phyloP scores from a whole-genome alignment of 2,888 invertebrate species.

The Ceriagrion tenellum region DNA sequence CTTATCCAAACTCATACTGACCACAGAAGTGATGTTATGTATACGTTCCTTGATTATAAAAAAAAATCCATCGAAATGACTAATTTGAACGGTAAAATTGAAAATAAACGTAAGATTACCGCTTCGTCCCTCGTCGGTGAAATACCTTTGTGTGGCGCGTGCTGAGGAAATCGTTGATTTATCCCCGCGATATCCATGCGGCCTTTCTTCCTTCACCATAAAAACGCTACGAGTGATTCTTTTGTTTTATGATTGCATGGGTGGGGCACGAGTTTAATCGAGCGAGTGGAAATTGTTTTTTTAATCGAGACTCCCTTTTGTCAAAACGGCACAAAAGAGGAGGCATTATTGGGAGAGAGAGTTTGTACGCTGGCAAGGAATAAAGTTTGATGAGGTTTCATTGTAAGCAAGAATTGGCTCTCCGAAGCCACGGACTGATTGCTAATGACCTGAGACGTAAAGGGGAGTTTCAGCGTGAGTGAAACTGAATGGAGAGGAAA shows the following conservation, averaged over 20 bases:
- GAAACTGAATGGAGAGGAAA: not conserved
- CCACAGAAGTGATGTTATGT: too few relatives aligned
- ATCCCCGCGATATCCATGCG: not conserved
- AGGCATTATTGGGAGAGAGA: not conserved
- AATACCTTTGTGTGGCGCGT: not conserved
- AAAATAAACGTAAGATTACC: too few relatives aligned
- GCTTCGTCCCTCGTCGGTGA: too few relatives aligned
- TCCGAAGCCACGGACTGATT: not conserved
- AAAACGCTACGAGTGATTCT: not conserved
- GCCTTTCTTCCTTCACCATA: slow-evolving; percentile 15
- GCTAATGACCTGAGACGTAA: too few relatives aligned
- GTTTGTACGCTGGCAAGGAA: not conserved
- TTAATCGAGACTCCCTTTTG: not conserved
- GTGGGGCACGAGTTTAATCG: not conserved
- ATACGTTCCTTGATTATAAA: too few relatives aligned
- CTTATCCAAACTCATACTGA: too few relatives aligned
- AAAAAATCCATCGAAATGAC: too few relatives aligned
- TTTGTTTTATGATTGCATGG: not conserved
- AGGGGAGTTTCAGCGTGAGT: not conserved
- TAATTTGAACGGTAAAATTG: too few relatives aligned
- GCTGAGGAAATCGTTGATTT: not conserved
- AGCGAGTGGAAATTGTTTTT: not conserved
- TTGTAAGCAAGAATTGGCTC: not conserved
- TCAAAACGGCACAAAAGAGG: not conserved
- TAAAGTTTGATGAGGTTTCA: not conserved